phyloP scores from a whole-genome alignment of 2,888 invertebrate genomes.

The Drosophila dives region DNA sequence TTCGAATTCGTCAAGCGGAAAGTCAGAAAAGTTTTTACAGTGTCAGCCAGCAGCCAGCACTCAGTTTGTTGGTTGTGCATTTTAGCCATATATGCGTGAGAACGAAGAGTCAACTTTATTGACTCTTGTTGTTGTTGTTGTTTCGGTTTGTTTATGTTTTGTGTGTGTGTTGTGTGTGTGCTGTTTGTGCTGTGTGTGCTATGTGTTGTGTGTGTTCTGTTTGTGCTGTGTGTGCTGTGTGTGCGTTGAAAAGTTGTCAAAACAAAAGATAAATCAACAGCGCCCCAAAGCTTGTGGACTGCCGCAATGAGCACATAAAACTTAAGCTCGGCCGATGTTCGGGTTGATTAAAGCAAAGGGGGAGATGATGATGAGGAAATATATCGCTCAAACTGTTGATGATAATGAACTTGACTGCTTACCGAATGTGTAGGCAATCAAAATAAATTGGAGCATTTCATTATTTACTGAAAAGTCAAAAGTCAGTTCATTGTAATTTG shows the following conservation, averaged over 20 bases:
- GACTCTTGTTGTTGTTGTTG: conserved; percentile 39
- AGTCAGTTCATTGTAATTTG: not conserved
- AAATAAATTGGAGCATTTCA: conserved; percentile 10
- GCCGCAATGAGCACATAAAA: conserved; percentile 17
- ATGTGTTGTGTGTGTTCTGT: conserved; percentile 20
- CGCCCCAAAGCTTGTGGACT: conserved; percentile 36
- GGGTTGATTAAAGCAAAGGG: not conserved
- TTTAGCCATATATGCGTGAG: conserved; percentile 73
- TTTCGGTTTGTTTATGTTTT: conserved; percentile 40
- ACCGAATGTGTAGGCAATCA: not conserved
- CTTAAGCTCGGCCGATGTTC: conserved; percentile 16
- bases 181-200: conserved; percentile 22
- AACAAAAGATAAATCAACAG: conserved; percentile 77
- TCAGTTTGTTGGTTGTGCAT: conserved; percentile 30
- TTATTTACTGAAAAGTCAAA: not conserved
- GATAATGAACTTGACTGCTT: conserved; percentile 63
- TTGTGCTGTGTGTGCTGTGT: conserved; percentile 33
- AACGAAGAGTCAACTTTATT: conserved; percentile 60
- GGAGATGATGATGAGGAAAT: not conserved
- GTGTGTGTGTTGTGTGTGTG: too few relatives aligned
- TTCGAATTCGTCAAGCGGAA: conserved; percentile 80
- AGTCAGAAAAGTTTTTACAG: conserved; percentile 61
- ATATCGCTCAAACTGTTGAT: conserved; percentile 27
- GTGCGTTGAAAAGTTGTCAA: conserved; percentile 69
- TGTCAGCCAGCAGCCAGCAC: conserved; percentile 10